Evolutionary conservation across 1,140 invertebrate species (phyloP).

Genomic region (Pachypeltis micranthus): DNA sequence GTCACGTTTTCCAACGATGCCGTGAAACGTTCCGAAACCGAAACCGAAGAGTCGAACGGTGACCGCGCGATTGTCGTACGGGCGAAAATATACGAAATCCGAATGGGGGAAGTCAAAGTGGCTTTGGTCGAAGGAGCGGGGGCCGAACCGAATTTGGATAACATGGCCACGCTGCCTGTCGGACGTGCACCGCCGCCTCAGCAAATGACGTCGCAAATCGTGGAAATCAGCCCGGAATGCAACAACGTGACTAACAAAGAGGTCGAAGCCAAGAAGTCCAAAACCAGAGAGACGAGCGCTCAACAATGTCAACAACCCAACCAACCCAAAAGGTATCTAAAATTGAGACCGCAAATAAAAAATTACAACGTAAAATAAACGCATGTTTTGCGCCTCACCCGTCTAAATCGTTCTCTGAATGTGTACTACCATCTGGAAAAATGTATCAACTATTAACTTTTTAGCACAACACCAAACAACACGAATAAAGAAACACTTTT

Average conservation of each 20-base stretch:
- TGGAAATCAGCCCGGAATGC: constrained; percentile 49
- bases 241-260: constrained; percentile 72
- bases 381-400: not conserved
- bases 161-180: constrained; percentile 73
- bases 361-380: not conserved
- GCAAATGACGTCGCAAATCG: no score
- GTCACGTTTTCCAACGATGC: not conserved
- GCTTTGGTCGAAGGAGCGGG: constrained; percentile 51
- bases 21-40: not conserved
- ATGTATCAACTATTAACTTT: no score
- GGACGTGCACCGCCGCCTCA: constrained; percentile 38
- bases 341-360: not conserved
- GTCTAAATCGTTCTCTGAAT: no score
- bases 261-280: constrained; percentile 62
- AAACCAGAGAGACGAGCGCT: constrained; percentile 43
- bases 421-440: no score
- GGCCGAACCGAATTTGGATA: constrained; percentile 57
- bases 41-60: not conserved
- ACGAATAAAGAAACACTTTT: no score
- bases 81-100: constrained; percentile 24
- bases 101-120: constrained; percentile 69
- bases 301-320: constrained; percentile 49
- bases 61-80: not conserved
- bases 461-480: no score
- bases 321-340: constrained; percentile 13